Percentiles rank a stretch among this genome's conserved stretches.
These are phyloP conservation scores for Cuniculus paca DNA, from an alignment of 2,797 vertebrate genomes.

Conservation along the genomic window DNA sequence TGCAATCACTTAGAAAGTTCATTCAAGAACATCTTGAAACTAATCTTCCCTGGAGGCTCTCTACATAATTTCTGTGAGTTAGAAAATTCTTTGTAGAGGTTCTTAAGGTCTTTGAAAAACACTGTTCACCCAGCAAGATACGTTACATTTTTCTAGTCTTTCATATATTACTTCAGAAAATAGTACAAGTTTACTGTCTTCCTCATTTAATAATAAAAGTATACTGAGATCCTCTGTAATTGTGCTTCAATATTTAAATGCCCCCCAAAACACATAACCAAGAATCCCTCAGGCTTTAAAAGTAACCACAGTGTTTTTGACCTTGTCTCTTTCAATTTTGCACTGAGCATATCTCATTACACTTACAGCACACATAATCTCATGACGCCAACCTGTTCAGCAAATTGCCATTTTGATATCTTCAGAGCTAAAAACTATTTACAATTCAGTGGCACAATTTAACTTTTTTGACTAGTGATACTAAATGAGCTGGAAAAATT, in stretches of 20 bases:
- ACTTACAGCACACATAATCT: slow-evolving; percentile 66
- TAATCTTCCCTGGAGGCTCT: slow-evolving; percentile 1
- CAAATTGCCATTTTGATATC: slow-evolving; percentile 68
- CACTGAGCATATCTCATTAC: slow-evolving; percentile 70
- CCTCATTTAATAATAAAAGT: slow-evolving; percentile 7
- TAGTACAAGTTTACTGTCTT: background rate
- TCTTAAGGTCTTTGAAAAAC: slow-evolving; percentile 40
- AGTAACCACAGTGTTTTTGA: slow-evolving; percentile 64
- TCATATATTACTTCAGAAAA: slow-evolving; percentile 16
- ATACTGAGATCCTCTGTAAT: slow-evolving; percentile 58
- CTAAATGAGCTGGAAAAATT: slow-evolving; percentile 77
- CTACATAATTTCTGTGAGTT: background rate
- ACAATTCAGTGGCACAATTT: slow-evolving; percentile 73
- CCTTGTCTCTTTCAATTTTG: slow-evolving; percentile 74
- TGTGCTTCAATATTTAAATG: slow-evolving; percentile 54
- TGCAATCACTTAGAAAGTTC: slow-evolving; percentile 47
- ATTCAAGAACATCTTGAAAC: slow-evolving; percentile 47
- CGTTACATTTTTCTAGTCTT: background rate
- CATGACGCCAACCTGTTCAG: slow-evolving; percentile 57
- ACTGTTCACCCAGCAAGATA: background rate
- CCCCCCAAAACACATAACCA: slow-evolving; percentile 17
- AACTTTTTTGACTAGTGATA: slow-evolving; percentile 77
- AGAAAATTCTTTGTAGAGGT: slow-evolving; percentile 46
- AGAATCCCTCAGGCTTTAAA: slow-evolving; percentile 53
- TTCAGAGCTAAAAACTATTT: slow-evolving; percentile 74